Evolutionary conservation across 2,113 vertebrate species (phyloP), one percentile per base, ranked within the genome.

Genomic region (Acrocephalus arundinaceus): DNA sequence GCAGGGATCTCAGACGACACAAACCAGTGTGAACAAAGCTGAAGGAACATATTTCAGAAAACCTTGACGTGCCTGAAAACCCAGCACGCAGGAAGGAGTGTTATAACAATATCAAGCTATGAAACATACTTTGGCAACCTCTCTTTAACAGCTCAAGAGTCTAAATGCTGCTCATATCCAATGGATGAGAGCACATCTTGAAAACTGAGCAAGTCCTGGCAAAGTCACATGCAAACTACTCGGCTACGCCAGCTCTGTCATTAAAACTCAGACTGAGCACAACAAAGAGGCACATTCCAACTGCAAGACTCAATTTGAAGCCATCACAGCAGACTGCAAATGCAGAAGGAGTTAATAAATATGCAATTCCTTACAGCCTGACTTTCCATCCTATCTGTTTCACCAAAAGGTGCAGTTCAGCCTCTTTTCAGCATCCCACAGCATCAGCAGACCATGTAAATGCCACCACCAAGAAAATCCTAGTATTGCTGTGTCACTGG

Each of bases 131-230:
- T 94, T 87, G 93, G 93, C 93, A 95, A 81, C 8, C 23, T 43
- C 43, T 76, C 39, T 77, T 79, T 43, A 75, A 73, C 77, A 90
- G 57, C 59, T 84, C 75, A 79, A 85, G 75, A 91, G 79, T 87
- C 70, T 75, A 91, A 95, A 62, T 48, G 57, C 67, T 95, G 91
- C 77, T 89, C 73, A 62, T 62, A 86, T 61, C 92, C 85, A 91
- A 80, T 49, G 35, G 68, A 61, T 85, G 54, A 96, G 76, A 93
- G 57, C 76, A 89, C 43, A 66, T 94, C 93, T 94, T 87, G 79
- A 91, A 95, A 91, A 90, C 49, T 13, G 68, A 86, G 55, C 70
- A 55, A 90, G 82, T 89, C 51, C 73, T 86, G 81, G 93, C 79
- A 93, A 85, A 89, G 61, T 91, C 87, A 58, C 85, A 65, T 70